A percentile compares a stretch with the other conserved stretches of the same genome.
Conservation (phyloP, 2,113 vertebrate genomes). For the Promerops cafer region DNA sequence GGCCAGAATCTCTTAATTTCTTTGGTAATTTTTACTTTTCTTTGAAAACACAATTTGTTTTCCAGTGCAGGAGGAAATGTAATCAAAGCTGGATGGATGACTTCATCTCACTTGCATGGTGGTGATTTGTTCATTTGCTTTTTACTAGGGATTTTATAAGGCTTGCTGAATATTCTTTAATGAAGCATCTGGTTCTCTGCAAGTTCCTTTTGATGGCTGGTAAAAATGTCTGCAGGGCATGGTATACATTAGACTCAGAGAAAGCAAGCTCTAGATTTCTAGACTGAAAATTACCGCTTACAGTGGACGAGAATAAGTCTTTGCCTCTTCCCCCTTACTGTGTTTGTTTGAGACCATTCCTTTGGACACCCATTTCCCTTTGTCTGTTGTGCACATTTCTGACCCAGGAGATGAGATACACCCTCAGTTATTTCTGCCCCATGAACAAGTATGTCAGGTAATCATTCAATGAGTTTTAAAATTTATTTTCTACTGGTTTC, state of each 20-base stretch:
- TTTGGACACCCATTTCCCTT: not conserved
- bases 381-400: not conserved
- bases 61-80: not conserved
- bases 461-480: not conserved
- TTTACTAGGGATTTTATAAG: slow-evolving; percentile 39
- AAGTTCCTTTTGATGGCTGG: slow-evolving; percentile 35
- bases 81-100: slow-evolving; percentile 16
- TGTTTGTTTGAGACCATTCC: not conserved
- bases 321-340: not conserved
- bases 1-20: not conserved
- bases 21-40: not conserved
- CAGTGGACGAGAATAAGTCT: not conserved
- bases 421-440: not conserved
- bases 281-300: slow-evolving; percentile 24
- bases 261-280: slow-evolving; percentile 29
- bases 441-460: not conserved
- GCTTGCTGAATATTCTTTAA: slow-evolving; percentile 58
- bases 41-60: not conserved
- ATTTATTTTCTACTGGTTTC: not conserved
- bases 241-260: slow-evolving; percentile 15
- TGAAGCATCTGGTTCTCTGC: slow-evolving; percentile 57
- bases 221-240: slow-evolving; percentile 35
- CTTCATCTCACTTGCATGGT: not conserved
- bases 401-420: not conserved
- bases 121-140: slow-evolving; percentile 28